Evolutionary conservation across 2,797 vertebrate species (phyloP), one percentile per base, ranked within the genome.

Genomic region (Ptychadena robeensis): DNA sequence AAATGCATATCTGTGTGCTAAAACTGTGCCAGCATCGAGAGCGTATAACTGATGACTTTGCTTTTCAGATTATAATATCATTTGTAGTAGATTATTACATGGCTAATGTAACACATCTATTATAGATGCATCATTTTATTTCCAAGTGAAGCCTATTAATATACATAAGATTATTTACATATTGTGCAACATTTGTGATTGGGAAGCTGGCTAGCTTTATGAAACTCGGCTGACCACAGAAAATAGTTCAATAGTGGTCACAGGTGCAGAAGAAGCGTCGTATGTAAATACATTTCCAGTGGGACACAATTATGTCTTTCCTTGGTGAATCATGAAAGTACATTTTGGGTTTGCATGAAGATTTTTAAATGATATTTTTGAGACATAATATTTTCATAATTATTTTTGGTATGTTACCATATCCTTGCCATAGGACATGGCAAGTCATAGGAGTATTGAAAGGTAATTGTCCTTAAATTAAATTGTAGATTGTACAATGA

Each of bases 31-130:
- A 44, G 40, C 18, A 44, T 15, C 40, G 14, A 18, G 11, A 44
- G 3, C 4, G 18, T 22, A 25, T 61, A 61, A 61, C 59, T 28
- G 59, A 61, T 61, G 59, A 61, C 59, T 61, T 61, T 61, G 27
- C 59, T 61, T 28, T 61, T 61, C 9, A 61, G 59, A 61, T 27
- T 61, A 61, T 28, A 28, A 61, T 61, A 61, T 61, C n/a, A 61
- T 61, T 61, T 61, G 25, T 61, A 25, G 59, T 28, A 28, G 44
- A 61, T 61, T 12, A 48, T 48, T 25, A 61, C 59, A 61, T 61
- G 59, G 59, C 28, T 61, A 61, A 61, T 61, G 59, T 28, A 61
- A 61, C 25, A 61, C 59, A 61, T 61, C 10, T 61, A 61, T 28
- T 28, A 61, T 61, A 14, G 25, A 25, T 61, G 59, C 27, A 27